These are phyloP conservation scores for Falco berigora DNA, from an alignment of 2,797 vertebrate genomes.

Conservation along the genomic window DNA sequence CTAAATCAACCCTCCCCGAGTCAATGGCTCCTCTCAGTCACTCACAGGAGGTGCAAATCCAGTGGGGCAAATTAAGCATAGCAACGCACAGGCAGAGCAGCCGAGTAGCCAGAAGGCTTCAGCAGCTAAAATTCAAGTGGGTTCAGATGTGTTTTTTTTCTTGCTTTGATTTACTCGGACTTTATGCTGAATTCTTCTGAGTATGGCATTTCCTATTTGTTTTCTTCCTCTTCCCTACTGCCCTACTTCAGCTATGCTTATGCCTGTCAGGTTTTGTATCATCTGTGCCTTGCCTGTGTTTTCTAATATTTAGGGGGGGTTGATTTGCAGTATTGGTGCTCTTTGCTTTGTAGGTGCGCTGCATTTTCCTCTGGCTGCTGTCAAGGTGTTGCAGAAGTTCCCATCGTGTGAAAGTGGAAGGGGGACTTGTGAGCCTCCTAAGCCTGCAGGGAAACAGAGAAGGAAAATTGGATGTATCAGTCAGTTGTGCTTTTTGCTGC, in stretches of 20 bases:
- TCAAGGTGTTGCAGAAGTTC: not conserved
- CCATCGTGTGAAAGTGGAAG: not conserved
- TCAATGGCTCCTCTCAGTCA: slow-evolving; percentile 60
- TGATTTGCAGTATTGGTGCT: not conserved
- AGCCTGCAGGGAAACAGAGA: not conserved
- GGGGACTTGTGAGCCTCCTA: not conserved
- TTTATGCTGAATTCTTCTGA: slow-evolving; percentile 16
- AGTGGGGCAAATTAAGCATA: slow-evolving; percentile 47
- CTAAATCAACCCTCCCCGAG: slow-evolving; percentile 53
- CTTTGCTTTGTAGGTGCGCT: not conserved
- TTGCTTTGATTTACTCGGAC: slow-evolving; percentile 7
- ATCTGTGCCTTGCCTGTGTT: not conserved
- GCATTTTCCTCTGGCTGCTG: not conserved
- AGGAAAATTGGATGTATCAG: not conserved
- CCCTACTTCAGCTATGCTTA: not conserved
- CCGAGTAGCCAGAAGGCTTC: slow-evolving; percentile 8
- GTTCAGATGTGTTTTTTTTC: not conserved
- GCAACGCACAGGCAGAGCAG: not conserved
- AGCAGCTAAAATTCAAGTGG: slow-evolving; percentile 16
- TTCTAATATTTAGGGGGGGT: not conserved
- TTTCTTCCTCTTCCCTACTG: slow-evolving; percentile 11
- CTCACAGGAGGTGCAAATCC: slow-evolving; percentile 62
- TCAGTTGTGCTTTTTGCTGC: not conserved
- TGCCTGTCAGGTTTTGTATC: not conserved
- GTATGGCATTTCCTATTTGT: slow-evolving; percentile 43